phyloP scores from a whole-genome alignment of 2,888 invertebrate genomes.

The Toxonevra muliebris region DNA sequence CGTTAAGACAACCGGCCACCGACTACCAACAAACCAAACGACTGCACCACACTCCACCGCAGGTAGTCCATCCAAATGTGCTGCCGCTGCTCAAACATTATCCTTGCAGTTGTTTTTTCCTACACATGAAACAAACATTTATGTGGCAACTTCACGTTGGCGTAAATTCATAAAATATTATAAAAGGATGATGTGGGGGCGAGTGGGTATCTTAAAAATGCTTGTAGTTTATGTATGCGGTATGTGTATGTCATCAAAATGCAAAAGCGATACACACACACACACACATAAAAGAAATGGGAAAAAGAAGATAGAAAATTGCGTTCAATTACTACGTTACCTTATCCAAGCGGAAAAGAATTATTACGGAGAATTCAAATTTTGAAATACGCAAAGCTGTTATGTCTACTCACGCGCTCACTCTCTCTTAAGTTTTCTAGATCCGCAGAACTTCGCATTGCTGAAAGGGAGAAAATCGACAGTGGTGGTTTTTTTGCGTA shows the following conservation, averaged over 20 bases:
- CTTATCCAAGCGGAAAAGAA: constrained; percentile 52
- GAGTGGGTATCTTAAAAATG: no score
- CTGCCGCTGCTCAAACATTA: no score
- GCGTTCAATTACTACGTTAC: constrained; percentile 27
- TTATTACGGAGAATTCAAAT: constrained; percentile 57
- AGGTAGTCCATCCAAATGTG: no score
- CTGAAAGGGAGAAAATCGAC: no score
- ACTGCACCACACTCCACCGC: no score
- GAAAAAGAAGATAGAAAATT: constrained; percentile 16
- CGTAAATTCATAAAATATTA: constrained; percentile 3
- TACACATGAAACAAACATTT: neutral
- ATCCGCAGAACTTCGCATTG: no score
- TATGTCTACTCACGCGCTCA: neutral
- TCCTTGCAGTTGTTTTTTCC: no score
- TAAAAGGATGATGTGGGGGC: no score
- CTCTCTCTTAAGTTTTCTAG: no score
- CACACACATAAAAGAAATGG: neutral
- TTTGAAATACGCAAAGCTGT: constrained; percentile 48
- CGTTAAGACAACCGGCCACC: neutral
- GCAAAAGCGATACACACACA: neutral
- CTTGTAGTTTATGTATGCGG: neutral
- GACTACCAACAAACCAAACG: neutral
- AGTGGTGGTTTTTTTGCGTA: no score
- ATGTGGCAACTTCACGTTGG: neutral
- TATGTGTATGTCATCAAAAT: neutral